Evolutionary conservation across 2,113 vertebrate species (phyloP).

Genomic region (Prolemur simus): DNA sequence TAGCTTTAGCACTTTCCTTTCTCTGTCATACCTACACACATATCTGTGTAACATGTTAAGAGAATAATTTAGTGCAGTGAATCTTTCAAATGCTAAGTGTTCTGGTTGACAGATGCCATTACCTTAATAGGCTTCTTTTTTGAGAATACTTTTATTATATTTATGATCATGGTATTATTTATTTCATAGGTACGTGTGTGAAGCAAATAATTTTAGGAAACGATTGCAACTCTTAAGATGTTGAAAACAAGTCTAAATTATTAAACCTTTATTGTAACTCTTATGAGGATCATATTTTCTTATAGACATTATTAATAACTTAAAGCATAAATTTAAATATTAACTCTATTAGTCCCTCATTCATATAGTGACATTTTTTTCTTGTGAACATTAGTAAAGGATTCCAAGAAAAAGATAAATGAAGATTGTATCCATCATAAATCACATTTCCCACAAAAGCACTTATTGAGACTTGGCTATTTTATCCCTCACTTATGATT

Average conservation of each 20-base stretch:
- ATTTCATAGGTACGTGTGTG: not conserved
- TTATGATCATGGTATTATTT: slow-evolving; percentile 17
- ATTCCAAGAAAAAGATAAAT: not conserved
- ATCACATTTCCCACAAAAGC: not conserved
- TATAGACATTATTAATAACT: not conserved
- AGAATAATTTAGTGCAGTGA: not conserved
- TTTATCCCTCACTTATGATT: not conserved
- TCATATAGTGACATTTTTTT: slow-evolving; percentile 8
- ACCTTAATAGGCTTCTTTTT: not conserved
- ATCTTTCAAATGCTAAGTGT: not conserved
- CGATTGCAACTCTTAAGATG: not conserved
- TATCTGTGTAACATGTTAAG: slow-evolving; percentile 10
- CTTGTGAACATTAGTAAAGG: not conserved
- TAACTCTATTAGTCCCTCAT: not conserved
- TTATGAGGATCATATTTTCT: not conserved
- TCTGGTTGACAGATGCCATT: not conserved
- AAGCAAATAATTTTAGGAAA: slow-evolving; percentile 32
- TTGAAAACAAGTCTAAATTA: slow-evolving; percentile 26
- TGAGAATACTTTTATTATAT: slow-evolving; percentile 18
- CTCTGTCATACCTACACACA: not conserved
- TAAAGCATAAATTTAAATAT: slow-evolving; percentile 15
- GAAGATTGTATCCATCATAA: not conserved
- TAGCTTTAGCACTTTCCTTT: not conserved
- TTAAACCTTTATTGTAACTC: slow-evolving; percentile 11
- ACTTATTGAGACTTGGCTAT: not conserved